Percentiles rank a stretch among this genome's conserved stretches.
These are phyloP conservation scores for Hyphantria cunea DNA, from an alignment of 1,140 invertebrate genomes.

Conservation along the genomic window DNA sequence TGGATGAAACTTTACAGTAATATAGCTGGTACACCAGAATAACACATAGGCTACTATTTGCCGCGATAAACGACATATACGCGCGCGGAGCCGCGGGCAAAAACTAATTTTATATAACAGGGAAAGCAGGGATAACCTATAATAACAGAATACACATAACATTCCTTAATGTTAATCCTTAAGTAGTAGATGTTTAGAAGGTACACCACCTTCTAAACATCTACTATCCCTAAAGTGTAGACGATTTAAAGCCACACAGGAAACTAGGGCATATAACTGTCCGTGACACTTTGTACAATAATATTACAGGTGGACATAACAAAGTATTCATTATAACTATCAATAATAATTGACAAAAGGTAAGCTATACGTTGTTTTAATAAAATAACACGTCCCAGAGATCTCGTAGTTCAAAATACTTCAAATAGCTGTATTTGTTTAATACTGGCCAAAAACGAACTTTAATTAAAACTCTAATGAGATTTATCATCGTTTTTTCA, in stretches of 20 bases:
- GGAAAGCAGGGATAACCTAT: too few relatives aligned
- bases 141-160: too few relatives aligned
- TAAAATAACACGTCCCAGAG: constrained; percentile 8
- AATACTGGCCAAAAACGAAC: constrained; percentile 35
- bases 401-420: constrained; percentile 3
- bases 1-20: too few relatives aligned
- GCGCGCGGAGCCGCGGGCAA: too few relatives aligned
- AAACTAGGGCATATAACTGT: constrained; percentile 57
- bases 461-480: constrained; percentile 46
- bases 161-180: too few relatives aligned
- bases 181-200: too few relatives aligned
- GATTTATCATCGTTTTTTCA: constrained; percentile 30
- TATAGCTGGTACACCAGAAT: too few relatives aligned
- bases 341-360: constrained; percentile 18
- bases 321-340: constrained; percentile 13
- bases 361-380: constrained; percentile 9
- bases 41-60: too few relatives aligned
- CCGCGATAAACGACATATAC: too few relatives aligned
- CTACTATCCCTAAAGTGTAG: too few relatives aligned
- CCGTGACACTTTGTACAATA: constrained; percentile 66
- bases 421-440: constrained; percentile 25
- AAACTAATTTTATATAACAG: too few relatives aligned
- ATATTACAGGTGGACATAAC: constrained; percentile 17
- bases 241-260: constrained; percentile 19
- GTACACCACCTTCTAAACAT: too few relatives aligned